These are phyloP conservation scores for Syngnathoides biaculeatus DNA, from an alignment of 2,113 vertebrate species.

Conservation along the genomic window DNA sequence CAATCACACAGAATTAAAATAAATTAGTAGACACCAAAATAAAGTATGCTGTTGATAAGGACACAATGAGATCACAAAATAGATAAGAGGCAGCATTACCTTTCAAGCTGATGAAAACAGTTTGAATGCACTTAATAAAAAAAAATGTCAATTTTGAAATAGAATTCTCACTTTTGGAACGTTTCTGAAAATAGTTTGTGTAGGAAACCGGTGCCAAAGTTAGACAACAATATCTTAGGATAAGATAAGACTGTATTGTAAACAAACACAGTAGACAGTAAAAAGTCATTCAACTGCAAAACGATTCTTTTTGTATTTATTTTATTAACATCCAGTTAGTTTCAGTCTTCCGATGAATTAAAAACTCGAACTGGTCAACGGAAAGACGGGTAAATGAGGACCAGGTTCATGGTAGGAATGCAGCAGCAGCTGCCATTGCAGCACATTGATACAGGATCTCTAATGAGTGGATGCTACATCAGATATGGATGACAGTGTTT, in stretches of 20 bases:
- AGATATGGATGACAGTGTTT: slow-evolving; percentile 47
- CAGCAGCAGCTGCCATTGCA: slow-evolving; percentile 31
- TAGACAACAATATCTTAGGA: too few relatives aligned
- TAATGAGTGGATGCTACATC: slow-evolving; percentile 57
- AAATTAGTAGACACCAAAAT: not conserved
- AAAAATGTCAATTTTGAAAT: too few relatives aligned
- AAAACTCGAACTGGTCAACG: too few relatives aligned
- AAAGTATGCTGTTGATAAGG: not conserved
- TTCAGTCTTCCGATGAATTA: not conserved
- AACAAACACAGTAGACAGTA: not conserved
- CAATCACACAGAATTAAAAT: not conserved
- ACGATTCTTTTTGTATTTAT: not conserved
- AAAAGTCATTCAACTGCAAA: not conserved
- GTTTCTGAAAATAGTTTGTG: too few relatives aligned
- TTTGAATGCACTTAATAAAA: too few relatives aligned
- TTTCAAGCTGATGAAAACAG: not conserved
- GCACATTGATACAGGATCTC: slow-evolving; percentile 57
- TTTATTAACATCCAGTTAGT: not conserved
- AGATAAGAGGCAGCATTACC: not conserved
- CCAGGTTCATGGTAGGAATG: slow-evolving; percentile 50
- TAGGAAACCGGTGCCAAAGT: too few relatives aligned
- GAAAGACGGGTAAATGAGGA: slow-evolving; percentile 17
- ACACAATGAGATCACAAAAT: not conserved
- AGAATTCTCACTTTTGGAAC: too few relatives aligned
- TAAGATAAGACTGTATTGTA: too few relatives aligned